These are phyloP conservation scores for Clinocottus analis DNA, from an alignment of 2,113 vertebrate genomes.

Conservation along the genomic window DNA sequence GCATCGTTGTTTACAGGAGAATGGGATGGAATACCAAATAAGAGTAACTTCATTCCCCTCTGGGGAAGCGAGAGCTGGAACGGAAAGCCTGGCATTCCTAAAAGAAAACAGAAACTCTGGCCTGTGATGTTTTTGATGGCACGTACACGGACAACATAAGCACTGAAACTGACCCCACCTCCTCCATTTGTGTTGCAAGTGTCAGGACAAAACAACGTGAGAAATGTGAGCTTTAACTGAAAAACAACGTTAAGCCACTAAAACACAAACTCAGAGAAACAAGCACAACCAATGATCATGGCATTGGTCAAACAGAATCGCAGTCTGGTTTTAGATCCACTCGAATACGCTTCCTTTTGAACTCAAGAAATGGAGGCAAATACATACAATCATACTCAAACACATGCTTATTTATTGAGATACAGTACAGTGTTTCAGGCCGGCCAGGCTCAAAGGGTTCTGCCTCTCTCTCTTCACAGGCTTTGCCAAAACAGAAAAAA, in stretches of 20 bases:
- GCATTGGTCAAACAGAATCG: neutral
- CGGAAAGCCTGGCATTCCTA: slow-evolving; percentile 72
- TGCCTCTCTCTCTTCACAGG: slow-evolving; percentile 13
- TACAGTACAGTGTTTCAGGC: neutral
- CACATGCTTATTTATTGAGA: slow-evolving; percentile 9
- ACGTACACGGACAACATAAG: slow-evolving; percentile 69
- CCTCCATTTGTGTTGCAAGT: slow-evolving; percentile 25
- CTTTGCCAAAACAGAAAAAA: slow-evolving; percentile 28
- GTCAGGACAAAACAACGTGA: slow-evolving; percentile 26
- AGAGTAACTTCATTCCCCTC: slow-evolving; percentile 73
- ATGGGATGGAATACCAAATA: slow-evolving; percentile 79
- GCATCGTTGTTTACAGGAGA: slow-evolving; percentile 75
- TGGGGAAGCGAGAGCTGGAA: slow-evolving; percentile 63
- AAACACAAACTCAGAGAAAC: neutral
- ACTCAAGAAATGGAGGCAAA: neutral
- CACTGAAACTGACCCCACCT: slow-evolving; percentile 27
- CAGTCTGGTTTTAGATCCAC: neutral
- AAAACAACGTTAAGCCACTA: neutral
- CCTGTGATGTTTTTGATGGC: slow-evolving; percentile 57
- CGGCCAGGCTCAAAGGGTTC: neutral
- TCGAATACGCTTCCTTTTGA: neutral
- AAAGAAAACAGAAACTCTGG: slow-evolving; percentile 66
- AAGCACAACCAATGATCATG: neutral
- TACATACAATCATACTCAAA: neutral
- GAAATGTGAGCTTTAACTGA: slow-evolving; percentile 2